Evolutionary conservation across 2,797 vertebrate genomes (phyloP), one percentile per base, ranked within the genome.

Genomic region (Varecia variegata): DNA sequence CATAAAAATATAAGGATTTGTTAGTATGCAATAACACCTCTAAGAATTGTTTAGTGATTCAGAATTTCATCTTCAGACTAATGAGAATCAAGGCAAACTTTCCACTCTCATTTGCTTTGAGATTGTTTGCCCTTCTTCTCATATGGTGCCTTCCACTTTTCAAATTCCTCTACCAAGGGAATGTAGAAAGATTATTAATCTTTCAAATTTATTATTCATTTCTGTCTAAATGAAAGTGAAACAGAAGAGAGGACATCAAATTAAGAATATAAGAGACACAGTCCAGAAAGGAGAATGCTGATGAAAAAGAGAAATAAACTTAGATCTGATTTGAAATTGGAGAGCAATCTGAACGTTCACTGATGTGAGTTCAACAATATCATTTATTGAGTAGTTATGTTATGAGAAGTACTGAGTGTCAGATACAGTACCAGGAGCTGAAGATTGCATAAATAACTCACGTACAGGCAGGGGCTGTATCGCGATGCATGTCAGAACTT

Each of bases 241-340:
- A 77, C 9, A 88, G 52, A 77, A 94, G 58, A 94, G 27, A 86
- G 4, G 12, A 83, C 21, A 60, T 38, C 23, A 79, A 94, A 54
- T 71, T 86, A 54, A 84, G 27, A 91, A 71, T 74, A 86, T 7
- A 83, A 88, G 40, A 67, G 73, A 88, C 54, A 67, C 1, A 23
- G 21, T 88, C 21, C 3, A 38, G 68, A 91, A 47, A 70, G 23
- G 9, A 94, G 10, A 38, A 84, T 76, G 17, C 10, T 54, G 38
- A 85, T 67, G 52, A 77, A 87, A 62, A 96, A 65, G 77, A 89
- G 96, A 95, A 93, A 74, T 35, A 83, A 90, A 81, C n/a, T 92
- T 88, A 47, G 17, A 25, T 56, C 50, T 65, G 20, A 86, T 70
- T 93, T n/a, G 38, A 93, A 70, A 65, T 92, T 84, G 88, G 25